A percentile compares a stretch with the other conserved stretches of the same genome.
These are phyloP conservation scores for Phrynosoma platyrhinos DNA, from an alignment of 2,113 vertebrate genomes.

Conservation along the genomic window DNA sequence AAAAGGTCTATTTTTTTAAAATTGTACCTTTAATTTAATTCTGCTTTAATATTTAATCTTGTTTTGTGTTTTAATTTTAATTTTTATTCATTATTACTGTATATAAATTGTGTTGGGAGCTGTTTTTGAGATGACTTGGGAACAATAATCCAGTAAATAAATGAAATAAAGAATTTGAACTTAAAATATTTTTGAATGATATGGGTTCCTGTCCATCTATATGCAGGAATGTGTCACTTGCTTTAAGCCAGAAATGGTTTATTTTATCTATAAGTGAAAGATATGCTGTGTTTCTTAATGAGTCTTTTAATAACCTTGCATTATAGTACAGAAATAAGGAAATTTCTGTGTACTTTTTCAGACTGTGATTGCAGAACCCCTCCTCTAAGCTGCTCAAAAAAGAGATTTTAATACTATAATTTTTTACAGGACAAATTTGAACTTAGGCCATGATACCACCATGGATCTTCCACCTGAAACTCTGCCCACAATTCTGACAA, in stretches of 20 bases:
- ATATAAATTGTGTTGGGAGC: background rate
- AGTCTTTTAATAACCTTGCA: conserved; percentile 1
- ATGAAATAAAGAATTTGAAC: background rate
- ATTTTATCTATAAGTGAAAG: background rate
- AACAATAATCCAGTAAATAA: background rate
- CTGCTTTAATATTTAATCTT: background rate
- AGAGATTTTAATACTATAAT: background rate
- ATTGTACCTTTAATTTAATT: background rate
- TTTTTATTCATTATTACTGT: background rate
- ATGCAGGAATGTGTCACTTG: conserved; percentile 9
- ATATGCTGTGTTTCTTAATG: background rate
- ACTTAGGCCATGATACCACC: fast-evolving
- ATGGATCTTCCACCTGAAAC: conserved; percentile 1
- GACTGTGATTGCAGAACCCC: conserved; percentile 2
- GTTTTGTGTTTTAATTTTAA: background rate
- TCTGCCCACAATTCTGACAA: conserved; percentile 26
- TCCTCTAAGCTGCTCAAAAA: background rate
- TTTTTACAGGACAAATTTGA: conserved; percentile 25
- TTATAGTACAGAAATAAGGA: conserved; percentile 12
- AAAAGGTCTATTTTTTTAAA: background rate
- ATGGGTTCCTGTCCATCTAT: background rate
- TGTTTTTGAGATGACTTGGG: background rate
- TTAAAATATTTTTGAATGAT: background rate
- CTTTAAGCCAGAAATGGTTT: conserved; percentile 4
- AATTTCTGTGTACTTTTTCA: conserved; percentile 14